Conservation (phyloP, 92 coral and sea anemone genomes). For the Montipora capitata region DNA sequence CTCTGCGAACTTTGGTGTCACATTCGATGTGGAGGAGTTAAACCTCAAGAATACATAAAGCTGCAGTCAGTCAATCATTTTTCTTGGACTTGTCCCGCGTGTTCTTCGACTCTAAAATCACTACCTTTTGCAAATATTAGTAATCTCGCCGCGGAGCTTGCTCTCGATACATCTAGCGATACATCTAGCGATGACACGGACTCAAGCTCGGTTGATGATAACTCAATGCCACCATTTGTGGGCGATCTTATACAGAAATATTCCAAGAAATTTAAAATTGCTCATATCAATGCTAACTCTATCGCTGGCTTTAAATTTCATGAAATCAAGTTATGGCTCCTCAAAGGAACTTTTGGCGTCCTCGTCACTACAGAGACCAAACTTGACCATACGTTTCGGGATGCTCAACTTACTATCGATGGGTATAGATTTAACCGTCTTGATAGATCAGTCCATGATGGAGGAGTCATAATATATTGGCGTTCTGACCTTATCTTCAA, state of each 20-base stretch:
- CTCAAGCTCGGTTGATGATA: not conserved
- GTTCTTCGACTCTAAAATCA: conserved; percentile 1
- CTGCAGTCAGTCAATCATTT: too few species aligned
- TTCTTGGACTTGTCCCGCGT: not conserved
- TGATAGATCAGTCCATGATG: conserved; percentile 54
- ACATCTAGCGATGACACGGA: not conserved
- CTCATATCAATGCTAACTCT: conserved; percentile 38
- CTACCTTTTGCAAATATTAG: not conserved
- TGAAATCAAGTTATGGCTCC: conserved; percentile 46
- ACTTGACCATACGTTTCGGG: conserved; percentile 28
- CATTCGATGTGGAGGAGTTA: conserved; percentile 42
- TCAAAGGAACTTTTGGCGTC: conserved; percentile 16
- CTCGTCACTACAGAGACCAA: conserved; percentile 21
- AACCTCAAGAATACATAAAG: conserved; percentile 7
- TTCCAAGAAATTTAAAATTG: conserved; percentile 33
- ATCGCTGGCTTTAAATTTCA: conserved; percentile 54
- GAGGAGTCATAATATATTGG: conserved; percentile 44
- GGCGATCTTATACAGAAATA: conserved; percentile 11
- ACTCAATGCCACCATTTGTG: not conserved
- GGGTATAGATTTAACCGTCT: conserved; percentile 38
- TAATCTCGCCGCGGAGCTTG: conserved; percentile 4
- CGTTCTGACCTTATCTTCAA: conserved; percentile 38
- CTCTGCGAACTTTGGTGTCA: conserved; percentile 34
- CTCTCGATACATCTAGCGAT: not conserved
- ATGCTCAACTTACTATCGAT: conserved; percentile 38